phyloP scores from a whole-genome alignment of 2,113 vertebrate species.

The Acrocephalus kingi region DNA sequence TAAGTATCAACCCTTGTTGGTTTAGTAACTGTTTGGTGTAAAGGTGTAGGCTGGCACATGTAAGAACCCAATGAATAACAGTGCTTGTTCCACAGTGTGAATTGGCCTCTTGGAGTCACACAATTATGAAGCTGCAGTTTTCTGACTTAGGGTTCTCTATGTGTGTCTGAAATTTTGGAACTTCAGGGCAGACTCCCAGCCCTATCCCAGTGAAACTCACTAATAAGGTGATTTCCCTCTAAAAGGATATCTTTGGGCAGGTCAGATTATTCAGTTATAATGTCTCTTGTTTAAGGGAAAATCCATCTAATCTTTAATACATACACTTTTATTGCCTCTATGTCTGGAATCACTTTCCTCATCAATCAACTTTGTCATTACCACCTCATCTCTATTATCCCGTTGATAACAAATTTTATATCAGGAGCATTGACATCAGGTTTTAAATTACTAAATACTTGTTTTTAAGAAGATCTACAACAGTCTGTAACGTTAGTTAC shows the following conservation, averaged over 20 bases:
- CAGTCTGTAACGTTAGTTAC: neutral
- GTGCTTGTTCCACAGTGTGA: neutral
- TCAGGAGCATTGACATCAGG: neutral
- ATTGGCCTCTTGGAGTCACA: neutral
- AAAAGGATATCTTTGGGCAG: neutral
- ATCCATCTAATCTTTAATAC: neutral
- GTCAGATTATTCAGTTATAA: neutral
- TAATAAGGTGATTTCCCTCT: neutral
- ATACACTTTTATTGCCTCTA: neutral
- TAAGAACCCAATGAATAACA: neutral
- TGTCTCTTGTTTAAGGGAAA: neutral
- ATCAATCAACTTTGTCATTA: neutral
- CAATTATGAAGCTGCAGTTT: neutral
- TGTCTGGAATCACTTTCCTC: neutral
- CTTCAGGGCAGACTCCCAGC: neutral
- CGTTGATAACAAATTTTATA: neutral
- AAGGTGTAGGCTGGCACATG: constrained; percentile 36
- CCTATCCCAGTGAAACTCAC: neutral
- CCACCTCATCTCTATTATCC: neutral
- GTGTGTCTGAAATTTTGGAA: neutral
- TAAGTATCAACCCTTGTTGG: neutral
- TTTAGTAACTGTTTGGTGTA: neutral
- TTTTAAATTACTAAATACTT: neutral
- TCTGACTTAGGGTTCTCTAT: neutral
- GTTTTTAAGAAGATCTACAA: neutral